Conservation (phyloP, 2,797 vertebrate genomes). For the Glyptemys insculpta region DNA sequence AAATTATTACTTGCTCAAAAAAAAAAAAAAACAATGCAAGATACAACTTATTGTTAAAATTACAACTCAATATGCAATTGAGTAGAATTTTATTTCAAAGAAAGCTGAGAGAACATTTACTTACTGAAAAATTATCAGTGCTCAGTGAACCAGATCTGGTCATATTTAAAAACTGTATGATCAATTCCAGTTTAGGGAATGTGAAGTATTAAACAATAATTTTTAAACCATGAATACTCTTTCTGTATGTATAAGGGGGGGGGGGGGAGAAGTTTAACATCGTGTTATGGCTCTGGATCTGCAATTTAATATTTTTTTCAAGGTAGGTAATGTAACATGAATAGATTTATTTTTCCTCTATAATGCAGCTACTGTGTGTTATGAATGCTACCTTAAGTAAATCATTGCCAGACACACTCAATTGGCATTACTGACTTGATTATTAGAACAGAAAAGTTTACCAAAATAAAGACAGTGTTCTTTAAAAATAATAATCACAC, state of each 20-base stretch:
- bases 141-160: conserved; percentile 48
- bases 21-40: conserved; percentile 64
- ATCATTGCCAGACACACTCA: conserved; percentile 74
- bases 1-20: conserved; percentile 54
- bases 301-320: conserved; percentile 65
- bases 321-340: conserved; percentile 72
- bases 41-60: conserved; percentile 50
- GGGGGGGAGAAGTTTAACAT: conserved; percentile 42
- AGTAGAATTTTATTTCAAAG: conserved; percentile 57
- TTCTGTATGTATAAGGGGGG: conserved; percentile 65
- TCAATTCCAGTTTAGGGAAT: conserved; percentile 54
- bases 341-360: conserved; percentile 76
- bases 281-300: no score
- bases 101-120: conserved; percentile 62
- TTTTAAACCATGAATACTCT: conserved; percentile 74
- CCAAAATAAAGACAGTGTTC: conserved; percentile 66
- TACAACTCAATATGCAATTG: conserved; percentile 1
- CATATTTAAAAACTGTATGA: conserved; percentile 35
- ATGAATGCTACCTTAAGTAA: conserved; percentile 71
- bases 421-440: conserved; percentile 76
- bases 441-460: conserved; percentile 75
- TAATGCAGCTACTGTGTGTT: conserved; percentile 76
- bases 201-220: conserved; percentile 68
- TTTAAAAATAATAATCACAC: conserved; percentile 51
- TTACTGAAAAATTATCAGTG: conserved; percentile 57